Evolutionary conservation across 2,113 vertebrate genomes (phyloP).

Genomic region (Toxotes jaculatrix): DNA sequence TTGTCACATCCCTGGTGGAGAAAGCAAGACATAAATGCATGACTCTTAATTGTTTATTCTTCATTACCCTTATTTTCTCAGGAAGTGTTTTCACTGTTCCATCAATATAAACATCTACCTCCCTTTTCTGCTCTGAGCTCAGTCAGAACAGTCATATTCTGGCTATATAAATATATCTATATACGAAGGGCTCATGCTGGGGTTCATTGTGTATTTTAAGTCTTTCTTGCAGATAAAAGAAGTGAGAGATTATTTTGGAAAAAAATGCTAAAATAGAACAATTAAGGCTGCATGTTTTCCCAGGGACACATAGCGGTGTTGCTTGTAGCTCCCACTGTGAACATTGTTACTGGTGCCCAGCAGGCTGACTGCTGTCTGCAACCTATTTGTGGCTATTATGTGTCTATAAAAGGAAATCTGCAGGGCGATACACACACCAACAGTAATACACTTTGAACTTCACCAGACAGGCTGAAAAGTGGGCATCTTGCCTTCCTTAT

Average conservation of each 20-base stretch:
- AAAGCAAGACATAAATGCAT: background rate
- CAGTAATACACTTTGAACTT: constrained; percentile 80
- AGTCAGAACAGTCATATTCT: background rate
- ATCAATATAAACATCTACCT: background rate
- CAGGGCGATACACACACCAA: constrained; percentile 55
- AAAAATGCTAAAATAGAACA: background rate
- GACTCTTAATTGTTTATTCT: background rate
- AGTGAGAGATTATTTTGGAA: background rate
- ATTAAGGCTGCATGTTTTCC: background rate
- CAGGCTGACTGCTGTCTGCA: constrained; percentile 84
- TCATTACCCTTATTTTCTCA: background rate
- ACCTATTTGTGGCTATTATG: constrained; percentile 92
- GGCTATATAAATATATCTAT: too few relatives aligned
- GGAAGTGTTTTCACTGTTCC: background rate
- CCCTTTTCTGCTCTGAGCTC: background rate
- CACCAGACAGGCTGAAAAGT: constrained; percentile 75
- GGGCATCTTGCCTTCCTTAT: constrained; percentile 34
- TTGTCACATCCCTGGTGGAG: background rate
- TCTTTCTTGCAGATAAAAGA: background rate
- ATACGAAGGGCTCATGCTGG: background rate
- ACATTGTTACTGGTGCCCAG: constrained; percentile 86
- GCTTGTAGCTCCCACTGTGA: constrained; percentile 15
- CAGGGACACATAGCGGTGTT: background rate
- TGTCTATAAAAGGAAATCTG: constrained; percentile 95
- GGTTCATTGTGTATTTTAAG: background rate